These are phyloP conservation scores for Tridacna gigas DNA, from an alignment of 2,888 invertebrate genomes.

Conservation along the genomic window DNA sequence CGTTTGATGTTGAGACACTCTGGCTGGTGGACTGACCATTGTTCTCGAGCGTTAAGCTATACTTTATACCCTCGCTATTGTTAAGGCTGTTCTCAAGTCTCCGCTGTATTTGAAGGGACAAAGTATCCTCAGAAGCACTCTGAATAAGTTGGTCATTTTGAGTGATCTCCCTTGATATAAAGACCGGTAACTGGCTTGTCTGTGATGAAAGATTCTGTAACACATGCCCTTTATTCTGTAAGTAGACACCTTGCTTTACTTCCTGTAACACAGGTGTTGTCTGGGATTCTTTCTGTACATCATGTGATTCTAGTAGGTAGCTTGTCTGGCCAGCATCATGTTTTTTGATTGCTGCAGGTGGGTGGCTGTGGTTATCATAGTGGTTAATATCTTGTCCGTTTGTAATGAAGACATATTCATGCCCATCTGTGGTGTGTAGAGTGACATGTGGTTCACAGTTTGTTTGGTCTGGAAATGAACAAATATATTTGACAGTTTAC, in stretches of 20 bases:
- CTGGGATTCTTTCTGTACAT: neutral
- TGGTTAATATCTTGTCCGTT: neutral
- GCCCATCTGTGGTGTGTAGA: neutral
- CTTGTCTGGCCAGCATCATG: neutral
- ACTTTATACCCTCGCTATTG: neutral
- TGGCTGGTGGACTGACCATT: neutral
- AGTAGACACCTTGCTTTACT: neutral
- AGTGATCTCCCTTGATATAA: slow-evolving; percentile 19
- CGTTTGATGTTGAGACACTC: neutral
- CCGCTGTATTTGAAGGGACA: slow-evolving; percentile 5
- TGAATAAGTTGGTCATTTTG: neutral
- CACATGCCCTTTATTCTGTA: neutral
- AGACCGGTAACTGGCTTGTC: slow-evolving; percentile 17
- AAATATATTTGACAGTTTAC: neutral
- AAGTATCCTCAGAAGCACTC: neutral
- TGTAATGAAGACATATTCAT: slow-evolving; percentile 4
- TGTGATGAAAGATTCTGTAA: neutral
- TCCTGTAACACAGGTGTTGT: neutral
- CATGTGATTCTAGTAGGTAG: neutral
- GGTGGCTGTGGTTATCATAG: neutral
- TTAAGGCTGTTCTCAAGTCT: neutral
- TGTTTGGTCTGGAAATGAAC: slow-evolving; percentile 1
- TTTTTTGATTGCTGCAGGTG: neutral
- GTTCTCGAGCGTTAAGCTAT: neutral
- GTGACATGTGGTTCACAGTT: neutral